Evolutionary conservation across 1,140 invertebrate genomes (phyloP), one percentile per base, ranked within the genome.

Genomic region (Pomacea maculata): DNA sequence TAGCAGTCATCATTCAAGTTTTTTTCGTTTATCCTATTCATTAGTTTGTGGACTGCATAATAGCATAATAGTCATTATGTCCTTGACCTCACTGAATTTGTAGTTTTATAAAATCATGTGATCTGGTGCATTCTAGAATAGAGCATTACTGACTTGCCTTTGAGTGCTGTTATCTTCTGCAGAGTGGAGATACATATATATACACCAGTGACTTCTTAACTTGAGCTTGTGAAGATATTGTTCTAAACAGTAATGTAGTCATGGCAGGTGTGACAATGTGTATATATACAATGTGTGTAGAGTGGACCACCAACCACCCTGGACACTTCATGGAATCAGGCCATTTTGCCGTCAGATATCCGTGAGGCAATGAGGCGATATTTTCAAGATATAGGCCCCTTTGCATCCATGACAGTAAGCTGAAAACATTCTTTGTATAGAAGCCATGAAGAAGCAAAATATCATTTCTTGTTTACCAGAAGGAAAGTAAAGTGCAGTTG

Each of bases 341-440:
- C 93, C 75, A 93, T 93, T 74, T 84, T 84, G 3, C 93, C 93
- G 70, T 86, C 91, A 21, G 93, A 94, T 88, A 93, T 94, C 81
- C 89, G 90, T 71, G 94, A 94, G 87, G 93, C 93, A 15, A 87
- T 94, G 54, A 88, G 94, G 76, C 85, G 93, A 52, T 94, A 92
- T 83, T 92, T 91, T 89, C 81, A 87, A 2, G 82, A 78, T 80
- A 85, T 88, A 73, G 89, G 90, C 57, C 87, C 88, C 19, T 88
- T 90, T 81, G 86, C 86, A 21, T 87, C 85, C 55, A 78, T 83
- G 95, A 83, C 81, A 34, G 89, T 90, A 86, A 82, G 86, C 80
- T 80, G n/a, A 63, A n/a, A 25, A 10, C 11, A 21, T 63, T 61
- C 34, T 63, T 8, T 64, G 45, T 63, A 55, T 52, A 9, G 12